phyloP scores from a whole-genome alignment of 53 echinoderm and acorn worm species.

The Echinarachnius parma region DNA sequence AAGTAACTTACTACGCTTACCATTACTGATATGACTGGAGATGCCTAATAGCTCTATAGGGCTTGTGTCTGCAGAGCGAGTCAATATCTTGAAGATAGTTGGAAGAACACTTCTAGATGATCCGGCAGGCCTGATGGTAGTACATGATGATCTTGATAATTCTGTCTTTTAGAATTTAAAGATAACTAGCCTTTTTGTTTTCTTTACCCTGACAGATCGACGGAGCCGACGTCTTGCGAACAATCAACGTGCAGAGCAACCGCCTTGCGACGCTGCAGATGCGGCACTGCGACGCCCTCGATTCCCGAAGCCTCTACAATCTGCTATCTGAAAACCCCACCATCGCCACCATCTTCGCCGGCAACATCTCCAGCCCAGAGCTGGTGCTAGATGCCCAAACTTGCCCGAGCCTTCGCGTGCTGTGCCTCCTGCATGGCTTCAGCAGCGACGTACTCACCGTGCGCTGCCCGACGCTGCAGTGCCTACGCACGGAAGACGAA shows the following conservation, averaged over 20 bases:
- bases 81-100: too few species aligned
- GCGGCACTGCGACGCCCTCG: conserved; percentile 69
- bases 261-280: conserved; percentile 70
- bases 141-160: too few species aligned
- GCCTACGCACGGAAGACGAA: conserved; percentile 69
- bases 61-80: too few species aligned
- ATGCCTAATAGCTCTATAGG: too few species aligned
- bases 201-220: conserved; percentile 59
- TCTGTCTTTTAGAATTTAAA: too few species aligned
- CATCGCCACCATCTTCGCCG: conserved; percentile 58
- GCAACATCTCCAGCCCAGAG: conserved; percentile 67
- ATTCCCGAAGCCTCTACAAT: conserved; percentile 56
- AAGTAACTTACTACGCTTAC: too few species aligned
- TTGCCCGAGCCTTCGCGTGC: conserved; percentile 68
- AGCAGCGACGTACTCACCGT: conserved; percentile 62
- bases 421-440: conserved; percentile 76
- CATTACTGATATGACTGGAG: too few species aligned
- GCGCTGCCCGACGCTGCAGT: conserved; percentile 68
- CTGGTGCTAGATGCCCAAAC: conserved; percentile 57
- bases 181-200: not conserved
- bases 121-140: too few species aligned
- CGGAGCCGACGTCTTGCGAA: conserved; percentile 74
- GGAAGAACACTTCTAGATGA: too few species aligned
- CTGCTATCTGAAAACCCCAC: conserved; percentile 76
- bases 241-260: conserved; percentile 67